phyloP scores from a whole-genome alignment of 2,888 invertebrate species.

The Theretra japonica region DNA sequence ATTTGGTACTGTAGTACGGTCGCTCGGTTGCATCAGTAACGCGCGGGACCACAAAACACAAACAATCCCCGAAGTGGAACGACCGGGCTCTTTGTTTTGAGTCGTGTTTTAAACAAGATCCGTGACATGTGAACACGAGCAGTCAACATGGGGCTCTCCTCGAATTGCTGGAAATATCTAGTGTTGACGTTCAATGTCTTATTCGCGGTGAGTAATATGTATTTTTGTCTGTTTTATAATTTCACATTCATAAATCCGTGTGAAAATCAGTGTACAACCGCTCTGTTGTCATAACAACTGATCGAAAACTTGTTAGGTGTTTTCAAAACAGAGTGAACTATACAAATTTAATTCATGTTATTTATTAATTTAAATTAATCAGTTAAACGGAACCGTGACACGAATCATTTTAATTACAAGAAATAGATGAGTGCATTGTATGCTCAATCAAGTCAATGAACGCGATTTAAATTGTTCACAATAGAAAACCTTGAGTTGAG shows the following conservation, averaged over 20 bases:
- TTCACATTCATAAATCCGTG: conserved; percentile 12
- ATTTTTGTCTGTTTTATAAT: conserved; percentile 12
- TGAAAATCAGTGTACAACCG: conserved; percentile 47
- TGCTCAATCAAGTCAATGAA: conserved; percentile 24
- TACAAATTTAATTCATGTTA: not conserved
- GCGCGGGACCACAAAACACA: conserved; percentile 57
- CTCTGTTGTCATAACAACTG: conserved; percentile 74
- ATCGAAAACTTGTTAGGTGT: not conserved
- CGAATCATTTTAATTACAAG: conserved; percentile 27
- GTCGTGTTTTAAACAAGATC: conserved; percentile 68
- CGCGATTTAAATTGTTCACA: conserved; percentile 26
- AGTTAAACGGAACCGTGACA: conserved; percentile 7
- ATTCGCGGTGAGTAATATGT: conserved; percentile 73
- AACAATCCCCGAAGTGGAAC: conserved; percentile 77
- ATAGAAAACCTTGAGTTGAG: conserved; percentile 23
- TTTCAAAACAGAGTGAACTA: conserved; percentile 8
- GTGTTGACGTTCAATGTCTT: conserved; percentile 79
- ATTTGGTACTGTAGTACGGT: conserved; percentile 62
- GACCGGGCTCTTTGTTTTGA: conserved; percentile 76
- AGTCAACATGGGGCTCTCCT: conserved; percentile 75
- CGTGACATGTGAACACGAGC: conserved; percentile 73
- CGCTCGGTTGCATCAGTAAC: conserved; percentile 66
- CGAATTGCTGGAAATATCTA: conserved; percentile 82
- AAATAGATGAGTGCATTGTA: conserved; percentile 26
- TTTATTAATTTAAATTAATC: conserved; percentile 18